Percentiles rank a stretch among this genome's conserved stretches.
Evolutionary conservation across 1,140 invertebrate genomes (phyloP).

Genomic region (Drosophila obscura): DNA sequence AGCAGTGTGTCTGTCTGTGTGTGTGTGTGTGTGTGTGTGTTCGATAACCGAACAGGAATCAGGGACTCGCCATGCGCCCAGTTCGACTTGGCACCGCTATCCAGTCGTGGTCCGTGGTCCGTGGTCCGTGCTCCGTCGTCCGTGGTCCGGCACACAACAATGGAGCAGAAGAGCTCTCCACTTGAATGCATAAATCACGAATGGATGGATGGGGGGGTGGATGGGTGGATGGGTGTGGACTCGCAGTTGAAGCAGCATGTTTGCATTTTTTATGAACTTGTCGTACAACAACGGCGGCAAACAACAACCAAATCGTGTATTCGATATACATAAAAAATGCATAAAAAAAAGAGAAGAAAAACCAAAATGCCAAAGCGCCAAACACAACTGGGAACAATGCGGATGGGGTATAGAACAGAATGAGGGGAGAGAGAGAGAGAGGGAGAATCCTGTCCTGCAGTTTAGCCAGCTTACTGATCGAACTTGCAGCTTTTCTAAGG

Average conservation of each 20-base stretch:
- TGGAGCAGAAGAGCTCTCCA: conserved; percentile 36
- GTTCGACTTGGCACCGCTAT: conserved; percentile 6
- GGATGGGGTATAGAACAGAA: conserved; percentile 16
- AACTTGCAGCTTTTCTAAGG: background rate
- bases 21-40: conserved; percentile 14
- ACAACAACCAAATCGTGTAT: conserved; percentile 64
- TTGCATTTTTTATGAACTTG: conserved; percentile 81
- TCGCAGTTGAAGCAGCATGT: conserved; percentile 63
- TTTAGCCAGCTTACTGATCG: conserved; percentile 25
- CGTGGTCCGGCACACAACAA: conserved; percentile 37
- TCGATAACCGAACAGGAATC: conserved; percentile 43
- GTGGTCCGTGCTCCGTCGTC: background rate
- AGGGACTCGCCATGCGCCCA: background rate
- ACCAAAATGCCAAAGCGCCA: conserved; percentile 28
- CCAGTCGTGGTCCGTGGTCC: conserved; percentile 8
- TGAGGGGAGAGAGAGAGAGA: background rate
- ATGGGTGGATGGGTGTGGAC: conserved; percentile 36
- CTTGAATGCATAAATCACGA: conserved; percentile 63
- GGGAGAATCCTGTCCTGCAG: too few species aligned
- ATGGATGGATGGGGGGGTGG: conserved; percentile 3
- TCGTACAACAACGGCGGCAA: conserved; percentile 51
- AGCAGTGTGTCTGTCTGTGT: conserved; percentile 18
- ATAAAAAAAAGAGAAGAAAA: conserved; percentile 52
- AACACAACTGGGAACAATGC: conserved; percentile 54
- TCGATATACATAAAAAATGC: conserved; percentile 78